Percentiles rank a stretch among this genome's conserved stretches.
Conservation (phyloP, 1,140 invertebrate genomes). For the Epicauta chinensis region DNA sequence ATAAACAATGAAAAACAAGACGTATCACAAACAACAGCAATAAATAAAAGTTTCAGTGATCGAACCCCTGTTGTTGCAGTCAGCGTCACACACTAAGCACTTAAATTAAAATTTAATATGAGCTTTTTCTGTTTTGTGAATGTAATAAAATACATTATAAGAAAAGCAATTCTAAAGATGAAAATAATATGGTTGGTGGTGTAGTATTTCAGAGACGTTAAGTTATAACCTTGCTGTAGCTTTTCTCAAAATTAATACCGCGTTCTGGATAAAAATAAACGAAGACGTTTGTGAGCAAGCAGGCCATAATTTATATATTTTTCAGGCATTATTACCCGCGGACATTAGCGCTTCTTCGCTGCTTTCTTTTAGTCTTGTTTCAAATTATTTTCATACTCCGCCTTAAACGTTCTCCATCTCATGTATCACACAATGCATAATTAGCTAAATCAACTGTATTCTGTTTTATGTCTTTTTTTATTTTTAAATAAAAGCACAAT, state of each 20-base stretch:
- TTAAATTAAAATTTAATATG: slow-evolving; percentile 17
- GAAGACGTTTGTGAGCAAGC: slow-evolving; percentile 20
- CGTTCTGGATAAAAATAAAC: slow-evolving; percentile 20
- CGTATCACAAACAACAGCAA: too few species aligned
- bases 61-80: background rate
- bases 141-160: slow-evolving; percentile 17
- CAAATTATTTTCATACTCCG: slow-evolving; percentile 15
- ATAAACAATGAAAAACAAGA: too few species aligned
- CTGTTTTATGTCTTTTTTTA: too few species aligned
- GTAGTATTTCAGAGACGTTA: slow-evolving; percentile 17
- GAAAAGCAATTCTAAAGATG: slow-evolving; percentile 15
- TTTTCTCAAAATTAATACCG: slow-evolving; percentile 20
- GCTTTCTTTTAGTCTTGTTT: slow-evolving; percentile 19
- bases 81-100: background rate
- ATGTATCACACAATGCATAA: slow-evolving; percentile 8
- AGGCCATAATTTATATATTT: slow-evolving; percentile 28
- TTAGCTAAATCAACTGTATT: slow-evolving; percentile 7
- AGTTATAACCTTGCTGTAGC: slow-evolving; percentile 17
- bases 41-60: background rate
- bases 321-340: slow-evolving; percentile 27
- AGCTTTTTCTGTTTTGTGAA: slow-evolving; percentile 14
- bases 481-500: too few species aligned
- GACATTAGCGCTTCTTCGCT: slow-evolving; percentile 23
- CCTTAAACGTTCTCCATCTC: slow-evolving; percentile 6
- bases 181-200: slow-evolving; percentile 17